phyloP scores from a whole-genome alignment of 2,113 vertebrate species.

The Plectropomus leopardus region DNA sequence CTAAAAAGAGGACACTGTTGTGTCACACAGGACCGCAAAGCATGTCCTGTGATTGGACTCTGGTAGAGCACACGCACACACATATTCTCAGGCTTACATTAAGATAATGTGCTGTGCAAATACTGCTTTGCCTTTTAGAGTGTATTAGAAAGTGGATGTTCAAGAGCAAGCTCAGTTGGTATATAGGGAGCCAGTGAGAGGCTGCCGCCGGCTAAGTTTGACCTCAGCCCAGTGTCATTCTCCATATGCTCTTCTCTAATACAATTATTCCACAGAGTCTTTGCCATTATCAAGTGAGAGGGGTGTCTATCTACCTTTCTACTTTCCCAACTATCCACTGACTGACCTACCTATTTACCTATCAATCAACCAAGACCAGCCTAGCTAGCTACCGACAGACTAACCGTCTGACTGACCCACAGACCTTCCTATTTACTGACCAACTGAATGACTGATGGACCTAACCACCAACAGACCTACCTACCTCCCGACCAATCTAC shows the following conservation, averaged over 20 bases:
- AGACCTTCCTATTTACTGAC: too few relatives aligned
- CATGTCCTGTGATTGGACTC: slow-evolving; percentile 40
- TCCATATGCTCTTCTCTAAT: slow-evolving; percentile 64
- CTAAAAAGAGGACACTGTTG: slow-evolving; percentile 73
- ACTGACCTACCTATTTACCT: slow-evolving; percentile 23
- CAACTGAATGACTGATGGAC: too few relatives aligned
- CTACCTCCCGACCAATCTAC: too few relatives aligned
- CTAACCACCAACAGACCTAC: neutral
- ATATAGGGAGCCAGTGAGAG: slow-evolving; percentile 42
- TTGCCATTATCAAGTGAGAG: slow-evolving; percentile 7
- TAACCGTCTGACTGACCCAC: too few relatives aligned
- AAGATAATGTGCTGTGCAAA: slow-evolving; percentile 77
- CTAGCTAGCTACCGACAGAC: too few relatives aligned
- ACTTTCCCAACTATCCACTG: too few relatives aligned
- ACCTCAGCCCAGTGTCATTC: slow-evolving; percentile 73
- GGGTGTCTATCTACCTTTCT: slow-evolving; percentile 23
- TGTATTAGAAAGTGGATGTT: slow-evolving; percentile 80
- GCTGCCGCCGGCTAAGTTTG: slow-evolving; percentile 63
- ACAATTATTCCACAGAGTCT: slow-evolving; percentile 52
- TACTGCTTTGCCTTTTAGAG: slow-evolving; percentile 74
- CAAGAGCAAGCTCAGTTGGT: slow-evolving; percentile 48
- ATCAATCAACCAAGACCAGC: neutral
- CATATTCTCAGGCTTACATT: slow-evolving; percentile 61
- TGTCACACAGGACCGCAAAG: slow-evolving; percentile 60
- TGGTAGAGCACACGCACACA: slow-evolving; percentile 62